phyloP scores from a whole-genome alignment of 2,797 vertebrate genomes.

The Muscicapa comitata region DNA sequence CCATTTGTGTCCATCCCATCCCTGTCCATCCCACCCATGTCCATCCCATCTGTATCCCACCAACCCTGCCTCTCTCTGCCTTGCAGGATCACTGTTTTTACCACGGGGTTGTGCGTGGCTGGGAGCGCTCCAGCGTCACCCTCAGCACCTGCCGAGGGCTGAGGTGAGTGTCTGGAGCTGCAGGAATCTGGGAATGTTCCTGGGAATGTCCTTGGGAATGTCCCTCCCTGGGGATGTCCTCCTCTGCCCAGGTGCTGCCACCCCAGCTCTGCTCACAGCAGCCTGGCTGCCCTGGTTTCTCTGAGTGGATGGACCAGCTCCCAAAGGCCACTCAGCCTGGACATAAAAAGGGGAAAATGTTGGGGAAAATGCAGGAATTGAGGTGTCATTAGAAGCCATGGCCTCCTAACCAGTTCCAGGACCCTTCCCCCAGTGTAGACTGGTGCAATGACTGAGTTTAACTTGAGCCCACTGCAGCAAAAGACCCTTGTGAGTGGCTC shows the following conservation, averaged over 20 bases:
- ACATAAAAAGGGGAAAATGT: neutral
- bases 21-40: too few relatives aligned
- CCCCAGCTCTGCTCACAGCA: neutral
- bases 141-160: conserved; percentile 90
- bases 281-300: neutral
- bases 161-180: conserved; percentile 76
- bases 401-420: neutral
- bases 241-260: neutral
- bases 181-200: neutral
- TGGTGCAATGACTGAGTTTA: neutral
- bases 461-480: neutral
- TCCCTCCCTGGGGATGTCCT: too few relatives aligned
- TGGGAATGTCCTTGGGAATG: neutral
- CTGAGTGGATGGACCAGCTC: neutral
- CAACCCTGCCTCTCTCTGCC: conserved; percentile 24
- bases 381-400: accelerated
- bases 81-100: conserved; percentile 92
- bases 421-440: accelerated
- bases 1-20: too few relatives aligned
- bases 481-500: neutral
- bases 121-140: conserved; percentile 80
- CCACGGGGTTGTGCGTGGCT: conserved; percentile 83
- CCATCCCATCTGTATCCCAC: too few relatives aligned
- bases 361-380: neutral
- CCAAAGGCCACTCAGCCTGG: neutral